phyloP scores from a whole-genome alignment of 2,113 vertebrate species.

The Pseudopodoces humilis region DNA sequence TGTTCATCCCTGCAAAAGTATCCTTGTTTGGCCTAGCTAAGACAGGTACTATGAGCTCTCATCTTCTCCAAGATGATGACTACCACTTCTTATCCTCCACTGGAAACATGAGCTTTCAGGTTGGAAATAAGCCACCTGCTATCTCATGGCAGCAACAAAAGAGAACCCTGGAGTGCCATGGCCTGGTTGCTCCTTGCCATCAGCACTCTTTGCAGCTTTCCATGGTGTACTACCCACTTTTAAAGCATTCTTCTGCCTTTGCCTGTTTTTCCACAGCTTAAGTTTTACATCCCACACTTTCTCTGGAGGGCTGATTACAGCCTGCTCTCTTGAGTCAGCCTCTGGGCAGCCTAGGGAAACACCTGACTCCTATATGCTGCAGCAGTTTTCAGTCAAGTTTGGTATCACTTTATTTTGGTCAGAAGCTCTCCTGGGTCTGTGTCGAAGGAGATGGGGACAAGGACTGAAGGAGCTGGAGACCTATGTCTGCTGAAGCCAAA shows the following conservation, averaged over 20 bases:
- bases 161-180: not conserved
- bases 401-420: not conserved
- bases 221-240: not conserved
- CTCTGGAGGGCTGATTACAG: not conserved
- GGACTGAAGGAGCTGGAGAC: rapidly evolving
- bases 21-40: not conserved
- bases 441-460: not conserved
- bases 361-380: not conserved
- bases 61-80: not conserved
- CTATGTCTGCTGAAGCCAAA: not conserved
- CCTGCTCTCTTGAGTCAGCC: not conserved
- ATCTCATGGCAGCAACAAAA: not conserved
- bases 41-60: not conserved
- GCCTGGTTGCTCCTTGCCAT: not conserved
- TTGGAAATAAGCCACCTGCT: not conserved
- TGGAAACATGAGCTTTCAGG: not conserved
- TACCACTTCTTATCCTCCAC: not conserved
- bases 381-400: not conserved
- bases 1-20: not conserved
- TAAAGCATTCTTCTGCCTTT: not conserved
- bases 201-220: not conserved
- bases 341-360: not conserved
- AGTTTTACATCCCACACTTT: not conserved
- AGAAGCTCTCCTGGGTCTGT: not conserved
- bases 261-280: not conserved